phyloP scores from a whole-genome alignment of 2,888 invertebrate genomes.

The Uropetala carovei region DNA sequence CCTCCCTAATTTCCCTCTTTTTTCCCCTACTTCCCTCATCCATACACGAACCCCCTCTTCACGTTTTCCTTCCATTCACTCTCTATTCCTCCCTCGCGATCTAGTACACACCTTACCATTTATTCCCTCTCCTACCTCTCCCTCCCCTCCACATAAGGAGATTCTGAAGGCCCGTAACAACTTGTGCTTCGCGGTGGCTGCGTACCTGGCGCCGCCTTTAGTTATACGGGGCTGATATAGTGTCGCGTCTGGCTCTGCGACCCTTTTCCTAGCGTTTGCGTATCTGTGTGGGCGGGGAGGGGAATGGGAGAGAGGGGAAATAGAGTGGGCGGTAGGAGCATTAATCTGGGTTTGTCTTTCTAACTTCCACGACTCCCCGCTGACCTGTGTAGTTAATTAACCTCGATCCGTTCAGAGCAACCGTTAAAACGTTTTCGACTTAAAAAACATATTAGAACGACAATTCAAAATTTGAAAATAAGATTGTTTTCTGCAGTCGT shows the following conservation, averaged over 20 bases:
- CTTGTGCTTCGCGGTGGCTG: background rate
- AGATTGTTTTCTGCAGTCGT: too few species aligned
- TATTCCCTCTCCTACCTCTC: background rate
- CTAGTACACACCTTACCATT: background rate
- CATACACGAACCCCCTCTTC: background rate
- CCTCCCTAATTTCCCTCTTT: too few species aligned
- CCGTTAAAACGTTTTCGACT: background rate
- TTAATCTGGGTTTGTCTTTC: background rate
- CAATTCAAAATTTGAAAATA: too few species aligned
- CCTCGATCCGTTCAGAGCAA: background rate
- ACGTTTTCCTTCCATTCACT: background rate
- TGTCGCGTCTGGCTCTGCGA: background rate
- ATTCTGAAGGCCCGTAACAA: background rate
- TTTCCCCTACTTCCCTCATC: too few species aligned
- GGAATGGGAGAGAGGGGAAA: background rate
- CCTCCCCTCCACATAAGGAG: background rate
- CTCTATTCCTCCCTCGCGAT: background rate
- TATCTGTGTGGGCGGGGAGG: background rate
- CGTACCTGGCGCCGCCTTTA: constrained; percentile 1
- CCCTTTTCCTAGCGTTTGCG: background rate
- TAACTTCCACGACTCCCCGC: background rate
- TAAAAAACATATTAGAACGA: too few species aligned
- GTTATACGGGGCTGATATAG: background rate
- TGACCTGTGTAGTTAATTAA: background rate
- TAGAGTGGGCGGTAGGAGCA: background rate